Conservation (phyloP, 2,797 vertebrate species). For the Eospalax fontanierii region DNA sequence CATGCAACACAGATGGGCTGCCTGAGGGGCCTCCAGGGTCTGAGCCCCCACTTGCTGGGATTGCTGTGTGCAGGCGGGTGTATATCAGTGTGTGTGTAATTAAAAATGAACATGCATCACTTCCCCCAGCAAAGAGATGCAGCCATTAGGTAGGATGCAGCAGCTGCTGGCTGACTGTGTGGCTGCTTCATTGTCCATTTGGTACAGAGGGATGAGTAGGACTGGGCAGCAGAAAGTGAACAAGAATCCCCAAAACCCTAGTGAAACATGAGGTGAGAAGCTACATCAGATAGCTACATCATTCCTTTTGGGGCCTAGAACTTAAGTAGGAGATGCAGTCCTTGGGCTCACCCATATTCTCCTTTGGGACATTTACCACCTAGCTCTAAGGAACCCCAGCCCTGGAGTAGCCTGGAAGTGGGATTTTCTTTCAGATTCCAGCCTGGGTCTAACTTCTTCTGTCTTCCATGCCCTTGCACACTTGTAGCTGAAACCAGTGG, state of each 20-base stretch:
- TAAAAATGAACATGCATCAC: constrained; percentile 83
- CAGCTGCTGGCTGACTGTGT: constrained; percentile 69
- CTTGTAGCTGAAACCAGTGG: neutral
- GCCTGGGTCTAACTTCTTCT: neutral
- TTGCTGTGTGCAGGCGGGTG: constrained; percentile 62
- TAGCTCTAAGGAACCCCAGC: neutral
- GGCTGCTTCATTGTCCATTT: constrained; percentile 27
- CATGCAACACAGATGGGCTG: constrained; percentile 39
- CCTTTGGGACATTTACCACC: neutral
- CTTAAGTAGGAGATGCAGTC: neutral
- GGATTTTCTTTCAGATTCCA: neutral
- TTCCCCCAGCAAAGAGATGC: constrained; percentile 69
- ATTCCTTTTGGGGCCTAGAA: constrained; percentile 1
- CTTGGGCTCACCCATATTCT: neutral
- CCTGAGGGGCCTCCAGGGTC: constrained; percentile 57
- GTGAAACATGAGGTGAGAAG: neutral
- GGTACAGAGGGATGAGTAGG: neutral
- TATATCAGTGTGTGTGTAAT: constrained; percentile 71
- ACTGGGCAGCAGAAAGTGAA: neutral
- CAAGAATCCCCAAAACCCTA: neutral
- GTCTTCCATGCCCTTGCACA: too few species aligned
- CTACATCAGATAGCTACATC: neutral
- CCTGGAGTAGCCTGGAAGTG: neutral
- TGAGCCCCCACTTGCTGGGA: constrained; percentile 51
- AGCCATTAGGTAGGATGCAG: constrained; percentile 57